phyloP scores from a whole-genome alignment of 2,113 vertebrate species.

The Lasiurus cinereus region DNA sequence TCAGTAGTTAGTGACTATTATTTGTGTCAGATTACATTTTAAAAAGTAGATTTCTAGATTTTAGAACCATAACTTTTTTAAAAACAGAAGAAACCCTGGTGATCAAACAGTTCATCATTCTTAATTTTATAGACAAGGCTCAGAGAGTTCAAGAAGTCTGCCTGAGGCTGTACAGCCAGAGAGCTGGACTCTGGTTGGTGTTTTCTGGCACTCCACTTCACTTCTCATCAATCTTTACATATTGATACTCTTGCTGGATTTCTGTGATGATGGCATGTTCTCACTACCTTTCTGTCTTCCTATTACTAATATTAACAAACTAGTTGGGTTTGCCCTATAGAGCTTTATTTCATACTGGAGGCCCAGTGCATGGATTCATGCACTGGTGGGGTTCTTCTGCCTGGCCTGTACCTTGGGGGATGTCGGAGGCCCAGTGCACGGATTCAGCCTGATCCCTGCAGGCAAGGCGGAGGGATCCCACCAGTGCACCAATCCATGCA shows the following conservation, averaged over 20 bases:
- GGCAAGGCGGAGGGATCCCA: too few species aligned
- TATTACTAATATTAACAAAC: background rate
- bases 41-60: constrained; percentile 39
- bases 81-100: background rate
- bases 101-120: background rate
- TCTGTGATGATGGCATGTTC: background rate
- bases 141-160: background rate
- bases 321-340: background rate
- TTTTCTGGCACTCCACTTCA: accelerated
- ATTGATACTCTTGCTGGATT: too few species aligned
- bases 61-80: background rate
- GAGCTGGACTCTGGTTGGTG: background rate
- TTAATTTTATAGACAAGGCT: background rate
- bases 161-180: background rate
- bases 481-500: too few species aligned
- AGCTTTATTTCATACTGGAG: accelerated
- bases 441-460: too few species aligned
- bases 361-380: too few species aligned
- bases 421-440: too few species aligned
- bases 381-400: too few species aligned
- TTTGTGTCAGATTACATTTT: background rate
- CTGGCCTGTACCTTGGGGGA: too few species aligned
- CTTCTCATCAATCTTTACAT: background rate
- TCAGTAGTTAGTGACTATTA: background rate
- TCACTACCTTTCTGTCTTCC: background rate